These are phyloP conservation scores for Bombycilla garrulus DNA, from an alignment of 2,113 vertebrate species.

Conservation along the genomic window DNA sequence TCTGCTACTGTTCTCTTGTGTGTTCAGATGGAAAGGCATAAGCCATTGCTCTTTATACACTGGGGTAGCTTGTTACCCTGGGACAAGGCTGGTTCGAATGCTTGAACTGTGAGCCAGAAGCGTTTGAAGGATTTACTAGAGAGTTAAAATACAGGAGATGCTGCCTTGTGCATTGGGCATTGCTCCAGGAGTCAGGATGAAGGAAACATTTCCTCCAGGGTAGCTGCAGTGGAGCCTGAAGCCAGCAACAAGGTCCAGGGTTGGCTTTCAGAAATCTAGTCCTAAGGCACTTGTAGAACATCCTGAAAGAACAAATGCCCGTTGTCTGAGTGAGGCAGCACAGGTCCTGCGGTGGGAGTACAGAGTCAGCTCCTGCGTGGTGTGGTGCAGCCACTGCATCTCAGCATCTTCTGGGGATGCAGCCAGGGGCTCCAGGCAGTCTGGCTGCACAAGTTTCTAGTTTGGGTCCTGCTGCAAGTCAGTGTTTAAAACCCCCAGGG, in stretches of 20 bases:
- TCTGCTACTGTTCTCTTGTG: not conserved
- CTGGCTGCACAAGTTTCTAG: not conserved
- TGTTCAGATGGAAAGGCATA: not conserved
- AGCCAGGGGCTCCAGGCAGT: not conserved
- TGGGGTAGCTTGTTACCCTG: not conserved
- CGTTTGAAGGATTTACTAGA: conserved; percentile 5
- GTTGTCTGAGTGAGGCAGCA: not conserved
- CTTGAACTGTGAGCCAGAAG: not conserved
- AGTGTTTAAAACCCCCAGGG: not conserved
- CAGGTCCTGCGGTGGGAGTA: not conserved
- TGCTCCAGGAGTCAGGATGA: not conserved
- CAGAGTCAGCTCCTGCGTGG: rapidly evolving
- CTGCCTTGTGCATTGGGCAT: not conserved
- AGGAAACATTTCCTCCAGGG: not conserved
- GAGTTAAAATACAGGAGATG: not conserved
- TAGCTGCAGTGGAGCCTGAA: not conserved
- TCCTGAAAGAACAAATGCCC: not conserved
- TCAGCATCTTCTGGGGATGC: not conserved
- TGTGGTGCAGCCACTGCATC: not conserved
- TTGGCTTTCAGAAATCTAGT: not conserved
- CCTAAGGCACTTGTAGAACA: not conserved
- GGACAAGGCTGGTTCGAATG: not conserved
- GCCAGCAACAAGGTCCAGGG: not conserved
- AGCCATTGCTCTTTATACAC: not conserved
- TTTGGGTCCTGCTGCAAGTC: not conserved